These are phyloP conservation scores for Merluccius polli DNA, from an alignment of 2,797 vertebrate genomes.

Conservation along the genomic window DNA sequence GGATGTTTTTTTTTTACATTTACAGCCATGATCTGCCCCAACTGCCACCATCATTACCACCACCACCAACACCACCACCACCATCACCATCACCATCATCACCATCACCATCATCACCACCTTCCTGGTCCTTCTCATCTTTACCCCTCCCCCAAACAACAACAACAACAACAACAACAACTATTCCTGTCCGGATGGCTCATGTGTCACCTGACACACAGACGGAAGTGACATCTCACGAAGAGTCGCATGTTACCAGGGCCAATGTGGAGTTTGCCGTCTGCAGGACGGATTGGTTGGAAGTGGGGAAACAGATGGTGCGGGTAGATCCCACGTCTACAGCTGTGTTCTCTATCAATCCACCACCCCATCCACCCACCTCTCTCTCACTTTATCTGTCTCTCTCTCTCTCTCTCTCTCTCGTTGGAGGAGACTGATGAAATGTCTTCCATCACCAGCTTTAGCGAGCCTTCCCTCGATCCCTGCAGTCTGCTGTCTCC, in stretches of 20 bases:
- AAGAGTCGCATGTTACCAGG: background rate
- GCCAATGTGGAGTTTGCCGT: background rate
- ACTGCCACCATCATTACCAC: background rate
- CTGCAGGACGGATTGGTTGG: background rate
- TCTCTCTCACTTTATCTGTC: slow-evolving; percentile 1
- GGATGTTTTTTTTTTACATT: background rate
- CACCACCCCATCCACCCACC: background rate
- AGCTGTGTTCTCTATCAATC: slow-evolving; percentile 57
- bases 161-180: background rate
- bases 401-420: slow-evolving; percentile 12
- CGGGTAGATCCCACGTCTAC: background rate
- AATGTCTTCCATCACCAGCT: background rate
- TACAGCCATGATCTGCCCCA: background rate
- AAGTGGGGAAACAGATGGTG: background rate
- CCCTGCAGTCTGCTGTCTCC: slow-evolving; percentile 6
- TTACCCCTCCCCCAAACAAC: background rate
- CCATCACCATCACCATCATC: background rate
- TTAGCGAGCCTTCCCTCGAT: background rate
- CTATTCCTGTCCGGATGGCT: background rate
- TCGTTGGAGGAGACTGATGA: background rate
- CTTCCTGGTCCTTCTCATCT: too few relatives aligned
- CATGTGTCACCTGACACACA: background rate
- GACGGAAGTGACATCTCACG: background rate
- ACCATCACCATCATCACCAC: background rate
- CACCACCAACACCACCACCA: too few relatives aligned